These are phyloP conservation scores for Ptychoptera albimana DNA, from an alignment of 2,888 invertebrate species.

Conservation along the genomic window DNA sequence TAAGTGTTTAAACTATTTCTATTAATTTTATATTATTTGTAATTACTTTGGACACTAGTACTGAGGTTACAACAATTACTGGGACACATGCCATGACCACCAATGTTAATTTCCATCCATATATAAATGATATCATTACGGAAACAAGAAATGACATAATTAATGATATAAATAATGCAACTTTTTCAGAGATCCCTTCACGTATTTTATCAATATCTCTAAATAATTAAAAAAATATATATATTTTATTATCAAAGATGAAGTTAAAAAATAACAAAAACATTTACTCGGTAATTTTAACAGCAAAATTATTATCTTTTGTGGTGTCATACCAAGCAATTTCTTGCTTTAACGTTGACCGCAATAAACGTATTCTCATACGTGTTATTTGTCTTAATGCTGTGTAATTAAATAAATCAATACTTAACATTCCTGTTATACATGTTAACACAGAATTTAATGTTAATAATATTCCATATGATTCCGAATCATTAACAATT, in stretches of 20 bases:
- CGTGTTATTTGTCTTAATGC: conserved; percentile 42
- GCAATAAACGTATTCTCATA: conserved; percentile 43
- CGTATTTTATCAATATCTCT: conserved; percentile 66
- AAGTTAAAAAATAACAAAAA: background rate
- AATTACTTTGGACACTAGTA: conserved; percentile 55
- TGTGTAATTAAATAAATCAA: conserved; percentile 48
- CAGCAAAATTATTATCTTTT: conserved; percentile 54
- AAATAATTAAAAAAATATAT: conserved; percentile 10
- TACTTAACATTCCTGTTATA: conserved; percentile 43
- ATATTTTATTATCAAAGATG: background rate
- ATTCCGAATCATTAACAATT: conserved; percentile 45
- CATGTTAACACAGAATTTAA: conserved; percentile 42
- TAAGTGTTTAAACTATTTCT: background rate
- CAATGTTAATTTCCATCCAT: conserved; percentile 75
- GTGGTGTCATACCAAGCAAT: conserved; percentile 59
- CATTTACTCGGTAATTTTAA: conserved; percentile 54
- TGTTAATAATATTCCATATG: conserved; percentile 46
- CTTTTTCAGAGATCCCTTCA: conserved; percentile 74
- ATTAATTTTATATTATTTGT: background rate
- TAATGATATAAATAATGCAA: conserved; percentile 56
- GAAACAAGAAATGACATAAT: conserved; percentile 48
- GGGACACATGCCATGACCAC: conserved; percentile 68
- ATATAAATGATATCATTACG: conserved; percentile 54
- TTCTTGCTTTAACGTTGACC: conserved; percentile 51
- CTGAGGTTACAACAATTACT: conserved; percentile 55